Base-by-base conservation (phyloP, 2,888 invertebrate species). In the Thera britannica region DNA sequence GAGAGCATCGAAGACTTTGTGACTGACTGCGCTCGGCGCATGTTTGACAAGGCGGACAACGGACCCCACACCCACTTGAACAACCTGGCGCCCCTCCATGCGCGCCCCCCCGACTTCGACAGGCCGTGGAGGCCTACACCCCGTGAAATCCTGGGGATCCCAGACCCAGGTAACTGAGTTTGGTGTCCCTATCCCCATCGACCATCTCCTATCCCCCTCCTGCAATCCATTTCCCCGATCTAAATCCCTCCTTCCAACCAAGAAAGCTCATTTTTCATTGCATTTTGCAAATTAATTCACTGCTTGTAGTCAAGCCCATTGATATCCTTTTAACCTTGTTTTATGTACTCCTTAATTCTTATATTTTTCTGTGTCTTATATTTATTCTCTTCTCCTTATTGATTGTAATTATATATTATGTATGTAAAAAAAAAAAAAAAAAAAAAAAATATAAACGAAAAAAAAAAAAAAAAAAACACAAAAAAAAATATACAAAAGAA, bases 1-100 rank as follows among this genome's bases (percentile, higher is more conserved):
- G 44, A 46, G 44, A 46, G 44, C 44, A 2, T 46, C 0, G 9
- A 1, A 0, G 3, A 12, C 3, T 46, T 46, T 9, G 34, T 58
- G 3, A 11, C 3, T 0, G 2, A 1, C 6, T 7, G 8, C n/a
- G 38, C 57, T 11, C 46, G 57, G 3, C 23, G 44, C 0, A 58
- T 58, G 57, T 58, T 34, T 34, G 57, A 58, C 46, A 44, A 44
- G 34, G 57, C 57, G 2, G 57, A 58, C 11, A 58, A 58, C 23
- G 57, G 57, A 1, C 57, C 8, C 5, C 57, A 58, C 57, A 2
- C 44, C 2, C 57, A 58, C 23, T 9, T 58, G 8, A 41, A 23
- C 1, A 58, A 6, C 5, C 2, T 58, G 23, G 48, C 58, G 4
- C 48, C 23, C 11, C 35, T 35, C 2, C n/a, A 64, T 49, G 8